Conservation (phyloP, 2,888 invertebrate genomes). For the Apamea epomidion region DNA sequence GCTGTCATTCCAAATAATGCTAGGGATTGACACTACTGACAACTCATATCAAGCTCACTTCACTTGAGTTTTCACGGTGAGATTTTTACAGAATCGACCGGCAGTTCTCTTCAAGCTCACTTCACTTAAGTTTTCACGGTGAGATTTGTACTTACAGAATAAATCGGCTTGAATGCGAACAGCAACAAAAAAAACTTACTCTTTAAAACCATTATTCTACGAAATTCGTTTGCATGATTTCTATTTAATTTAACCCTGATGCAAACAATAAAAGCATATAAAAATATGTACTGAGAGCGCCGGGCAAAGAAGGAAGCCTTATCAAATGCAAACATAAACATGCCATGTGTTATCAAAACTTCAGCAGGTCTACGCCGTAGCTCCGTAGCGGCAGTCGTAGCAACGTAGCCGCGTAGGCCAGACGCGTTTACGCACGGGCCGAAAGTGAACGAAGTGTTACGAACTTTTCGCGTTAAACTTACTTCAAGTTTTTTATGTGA, state of each 20-base stretch:
- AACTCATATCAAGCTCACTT: no score
- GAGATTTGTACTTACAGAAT: not conserved
- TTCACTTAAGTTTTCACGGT: not conserved
- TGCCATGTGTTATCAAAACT: slow-evolving; percentile 6
- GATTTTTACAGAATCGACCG: no score
- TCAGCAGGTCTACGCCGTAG: slow-evolving; percentile 48
- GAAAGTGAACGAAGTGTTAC: slow-evolving; percentile 38
- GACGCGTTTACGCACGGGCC: slow-evolving; percentile 32
- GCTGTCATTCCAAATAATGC: no score
- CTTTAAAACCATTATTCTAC: not conserved
- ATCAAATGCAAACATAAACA: slow-evolving; percentile 20
- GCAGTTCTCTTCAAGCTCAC: not conserved
- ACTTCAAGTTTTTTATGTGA: not conserved
- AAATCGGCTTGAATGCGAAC: not conserved
- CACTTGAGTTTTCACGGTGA: no score
- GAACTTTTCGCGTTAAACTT: slow-evolving; percentile 18
- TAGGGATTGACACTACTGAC: no score
- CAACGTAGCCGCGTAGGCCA: slow-evolving; percentile 51
- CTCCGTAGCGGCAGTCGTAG: slow-evolving; percentile 64
- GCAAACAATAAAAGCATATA: not conserved
- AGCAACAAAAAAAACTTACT: not conserved
- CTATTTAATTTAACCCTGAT: not conserved
- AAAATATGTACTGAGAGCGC: not conserved
- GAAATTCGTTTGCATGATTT: not conserved
- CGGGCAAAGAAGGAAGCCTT: not conserved